Evolutionary conservation across 2,797 vertebrate genomes (phyloP).

Genomic region (Sebastiscus tertius): DNA sequence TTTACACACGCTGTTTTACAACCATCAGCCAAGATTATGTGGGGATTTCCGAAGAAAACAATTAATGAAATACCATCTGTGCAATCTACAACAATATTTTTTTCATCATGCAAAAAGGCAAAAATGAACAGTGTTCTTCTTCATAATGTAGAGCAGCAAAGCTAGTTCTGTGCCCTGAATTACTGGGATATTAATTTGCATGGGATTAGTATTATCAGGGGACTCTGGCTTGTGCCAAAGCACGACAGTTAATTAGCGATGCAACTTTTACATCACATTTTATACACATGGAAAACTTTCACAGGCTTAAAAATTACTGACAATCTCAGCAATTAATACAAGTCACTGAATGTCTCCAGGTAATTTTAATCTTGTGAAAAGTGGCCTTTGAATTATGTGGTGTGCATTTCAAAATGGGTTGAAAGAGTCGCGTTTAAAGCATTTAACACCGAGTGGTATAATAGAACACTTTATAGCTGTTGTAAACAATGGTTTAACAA

Average conservation of each 20-base stretch:
- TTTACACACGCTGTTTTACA: neutral
- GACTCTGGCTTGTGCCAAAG: constrained; percentile 42
- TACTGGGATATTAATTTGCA: constrained; percentile 48
- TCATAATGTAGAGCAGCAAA: constrained; percentile 28
- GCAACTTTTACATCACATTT: constrained; percentile 45
- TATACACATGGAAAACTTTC: constrained; percentile 50
- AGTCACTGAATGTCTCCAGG: constrained; percentile 37
- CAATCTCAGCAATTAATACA: constrained; percentile 60
- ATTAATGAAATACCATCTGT: neutral
- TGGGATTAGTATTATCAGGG: constrained; percentile 59
- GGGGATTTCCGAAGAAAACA: neutral
- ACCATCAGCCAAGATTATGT: neutral
- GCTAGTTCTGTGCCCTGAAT: constrained; percentile 31
- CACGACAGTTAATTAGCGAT: constrained; percentile 57
- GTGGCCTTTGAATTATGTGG: constrained; percentile 30
- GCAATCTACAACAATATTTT: neutral
- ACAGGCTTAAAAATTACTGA: constrained; percentile 53
- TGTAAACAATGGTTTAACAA: neutral
- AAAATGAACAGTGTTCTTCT: constrained; percentile 14
- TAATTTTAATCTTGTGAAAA: constrained; percentile 31
- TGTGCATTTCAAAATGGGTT: constrained; percentile 18
- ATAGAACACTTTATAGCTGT: neutral
- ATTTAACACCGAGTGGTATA: neutral
- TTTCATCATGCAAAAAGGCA: constrained; percentile 1
- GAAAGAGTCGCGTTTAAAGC: neutral